A percentile compares a stretch with the other conserved stretches of the same genome.
These are phyloP conservation scores for Sprattus sprattus DNA, from an alignment of 2,113 vertebrate genomes.

Conservation along the genomic window DNA sequence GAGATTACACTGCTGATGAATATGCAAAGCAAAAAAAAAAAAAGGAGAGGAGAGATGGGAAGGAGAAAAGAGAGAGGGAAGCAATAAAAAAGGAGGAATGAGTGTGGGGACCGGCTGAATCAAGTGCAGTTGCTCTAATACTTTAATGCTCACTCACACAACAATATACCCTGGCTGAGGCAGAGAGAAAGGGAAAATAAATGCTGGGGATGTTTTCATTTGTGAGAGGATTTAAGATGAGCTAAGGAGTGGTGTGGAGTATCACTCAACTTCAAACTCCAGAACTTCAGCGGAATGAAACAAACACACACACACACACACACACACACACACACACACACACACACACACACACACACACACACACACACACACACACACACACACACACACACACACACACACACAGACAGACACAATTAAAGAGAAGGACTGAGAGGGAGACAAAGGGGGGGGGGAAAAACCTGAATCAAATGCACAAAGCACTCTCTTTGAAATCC, in stretches of 20 bases:
- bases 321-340: neutral
- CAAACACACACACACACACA: neutral
- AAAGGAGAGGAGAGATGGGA: neutral
- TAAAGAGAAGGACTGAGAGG: neutral
- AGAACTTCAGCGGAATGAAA: neutral
- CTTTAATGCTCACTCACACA: slow-evolving; percentile 49
- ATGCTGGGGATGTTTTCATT: neutral
- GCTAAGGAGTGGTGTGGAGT: neutral
- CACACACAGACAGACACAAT: neutral
- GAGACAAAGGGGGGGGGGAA: neutral
- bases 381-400: neutral
- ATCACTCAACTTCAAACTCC: neutral
- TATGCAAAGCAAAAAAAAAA: slow-evolving; percentile 51
- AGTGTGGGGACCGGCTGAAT: slow-evolving; percentile 36
- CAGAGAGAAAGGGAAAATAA: neutral
- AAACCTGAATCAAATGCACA: neutral
- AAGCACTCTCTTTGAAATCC: neutral
- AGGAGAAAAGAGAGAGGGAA: neutral
- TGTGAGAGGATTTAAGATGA: neutral
- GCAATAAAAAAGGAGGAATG: neutral
- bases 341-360: neutral
- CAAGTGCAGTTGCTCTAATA: slow-evolving; percentile 43
- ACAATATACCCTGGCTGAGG: slow-evolving; percentile 33
- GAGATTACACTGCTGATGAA: slow-evolving; percentile 63
- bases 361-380: neutral